A percentile compares a stretch with the other conserved stretches of the same genome.
phyloP scores from a whole-genome alignment of 2,797 vertebrate species.

The Rhodeus uyekii region DNA sequence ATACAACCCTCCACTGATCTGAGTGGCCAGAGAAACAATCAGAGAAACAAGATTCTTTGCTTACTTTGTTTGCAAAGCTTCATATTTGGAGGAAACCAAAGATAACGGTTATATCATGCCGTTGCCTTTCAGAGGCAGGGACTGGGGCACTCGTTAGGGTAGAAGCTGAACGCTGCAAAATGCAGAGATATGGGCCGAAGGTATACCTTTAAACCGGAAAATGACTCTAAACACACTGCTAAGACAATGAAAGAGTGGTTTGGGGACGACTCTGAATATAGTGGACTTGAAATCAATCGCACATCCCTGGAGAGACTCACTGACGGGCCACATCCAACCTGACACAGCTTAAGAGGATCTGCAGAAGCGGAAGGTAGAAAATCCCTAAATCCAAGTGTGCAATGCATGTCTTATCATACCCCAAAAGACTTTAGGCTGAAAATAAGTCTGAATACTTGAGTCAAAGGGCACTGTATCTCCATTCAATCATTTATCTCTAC shows the following conservation, averaged over 20 bases:
- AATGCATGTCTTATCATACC: no score
- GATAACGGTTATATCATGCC: no score
- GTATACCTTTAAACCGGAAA: not conserved
- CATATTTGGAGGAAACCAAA: not conserved
- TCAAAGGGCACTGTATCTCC: not conserved
- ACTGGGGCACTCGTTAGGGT: not conserved
- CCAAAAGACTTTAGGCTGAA: not conserved
- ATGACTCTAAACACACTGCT: not conserved
- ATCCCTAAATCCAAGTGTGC: not conserved
- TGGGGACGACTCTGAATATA: not conserved
- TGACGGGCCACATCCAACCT: not conserved
- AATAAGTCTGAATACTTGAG: not conserved
- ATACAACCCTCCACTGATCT: no score
- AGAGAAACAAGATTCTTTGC: no score
- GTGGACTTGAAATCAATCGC: not conserved
- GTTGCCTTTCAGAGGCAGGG: no score
- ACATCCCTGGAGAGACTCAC: not conserved
- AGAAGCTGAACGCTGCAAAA: not conserved
- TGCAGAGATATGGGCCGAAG: not conserved
- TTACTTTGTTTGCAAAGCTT: no score
- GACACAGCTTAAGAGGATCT: not conserved
- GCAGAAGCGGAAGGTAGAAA: not conserved
- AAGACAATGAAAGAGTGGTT: not conserved
- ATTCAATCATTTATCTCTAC: not conserved
- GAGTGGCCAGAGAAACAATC: no score